Evolutionary conservation across 2,797 vertebrate species (phyloP).

Genomic region (Cirrhinus molitorella): DNA sequence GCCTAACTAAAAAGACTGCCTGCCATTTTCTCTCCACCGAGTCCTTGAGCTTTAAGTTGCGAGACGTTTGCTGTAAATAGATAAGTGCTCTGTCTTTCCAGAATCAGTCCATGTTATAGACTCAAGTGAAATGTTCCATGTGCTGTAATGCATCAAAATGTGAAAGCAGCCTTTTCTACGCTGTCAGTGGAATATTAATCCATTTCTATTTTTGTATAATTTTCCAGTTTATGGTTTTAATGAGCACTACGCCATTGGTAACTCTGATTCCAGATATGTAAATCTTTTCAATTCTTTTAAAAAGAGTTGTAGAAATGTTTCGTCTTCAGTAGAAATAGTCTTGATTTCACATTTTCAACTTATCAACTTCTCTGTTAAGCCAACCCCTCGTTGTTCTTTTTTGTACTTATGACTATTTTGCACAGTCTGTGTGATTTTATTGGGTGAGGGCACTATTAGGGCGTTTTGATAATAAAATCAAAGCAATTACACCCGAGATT

Average conservation of each 20-base stretch:
- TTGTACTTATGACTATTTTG: conserved; percentile 70
- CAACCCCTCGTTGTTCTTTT: conserved; percentile 55
- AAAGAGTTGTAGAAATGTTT: conserved; percentile 40
- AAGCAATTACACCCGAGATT: conserved; percentile 50
- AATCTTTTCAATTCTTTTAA: conserved; percentile 34
- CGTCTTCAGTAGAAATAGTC: conserved; percentile 59
- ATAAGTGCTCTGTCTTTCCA: conserved; percentile 51
- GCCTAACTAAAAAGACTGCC: conserved; percentile 65
- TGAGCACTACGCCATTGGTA: conserved; percentile 36
- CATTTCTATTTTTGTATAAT: conserved; percentile 64
- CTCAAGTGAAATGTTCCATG: conserved; percentile 49
- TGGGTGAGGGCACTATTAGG: conserved; percentile 59
- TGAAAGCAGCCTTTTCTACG: conserved; percentile 59
- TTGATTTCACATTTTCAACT: conserved; percentile 69
- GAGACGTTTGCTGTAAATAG: conserved; percentile 75
- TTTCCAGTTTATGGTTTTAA: conserved; percentile 52
- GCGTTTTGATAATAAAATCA: conserved; percentile 56
- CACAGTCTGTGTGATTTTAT: conserved; percentile 68
- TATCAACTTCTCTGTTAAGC: conserved; percentile 33
- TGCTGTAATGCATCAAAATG: conserved; percentile 55
- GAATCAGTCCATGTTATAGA: conserved; percentile 57
- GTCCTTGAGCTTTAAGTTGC: conserved; percentile 68
- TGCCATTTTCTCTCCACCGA: conserved; percentile 60
- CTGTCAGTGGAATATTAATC: conserved; percentile 51
- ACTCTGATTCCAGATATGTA: conserved; percentile 16